Base-by-base conservation (phyloP, 2,888 invertebrate genomes). In the Oxycera nigricornis region DNA sequence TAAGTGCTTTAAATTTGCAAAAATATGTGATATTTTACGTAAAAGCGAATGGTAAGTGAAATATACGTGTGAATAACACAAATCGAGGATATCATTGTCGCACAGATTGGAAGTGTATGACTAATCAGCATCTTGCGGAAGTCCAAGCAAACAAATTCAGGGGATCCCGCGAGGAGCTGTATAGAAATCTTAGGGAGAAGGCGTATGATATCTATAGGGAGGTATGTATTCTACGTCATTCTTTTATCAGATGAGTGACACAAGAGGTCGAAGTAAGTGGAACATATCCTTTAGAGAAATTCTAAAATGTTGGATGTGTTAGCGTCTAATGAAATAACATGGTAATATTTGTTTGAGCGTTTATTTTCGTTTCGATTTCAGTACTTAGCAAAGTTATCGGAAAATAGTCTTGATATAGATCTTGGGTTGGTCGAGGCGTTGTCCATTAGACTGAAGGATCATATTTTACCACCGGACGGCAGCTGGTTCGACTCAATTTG, bases 1-100 rank as follows among this genome's bases (percentile, higher is more conserved):
- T 79, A 57, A 78, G 77, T 74, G 76, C 76, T 46, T 62, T 77
- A 39, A 79, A 79, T 76, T 73, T 78, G 59, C 79, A 79, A 74
- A 78, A 78, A 74, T 79, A 79, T 76, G 78, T 79, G 68, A 77
- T 79, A 72, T 79, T 79, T 74, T 79, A 79, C 75, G 75, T 78
- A 35, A 77, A 77, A 11, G 79, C 78, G 24, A 77, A 78, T 75
- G 79, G 78, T 78, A 65, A 74, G 28, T 55, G 31, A 2, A 55
- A 28, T 57, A 28, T 72, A 30, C 4, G 26, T 46, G 6, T n/a
- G 26, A 17, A 1, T 52, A 17, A 26, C 41, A 9, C 1, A 7
- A 30, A 70, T 28, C 41, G 9, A 24, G n/a, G 14, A 35, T 7
- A 31, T 39, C n/a, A 2, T 17, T 50, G 30, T 55, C 11, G 20